Evolutionary conservation across 2,888 invertebrate species (phyloP).

Genomic region (Dexiosoma caninum): DNA sequence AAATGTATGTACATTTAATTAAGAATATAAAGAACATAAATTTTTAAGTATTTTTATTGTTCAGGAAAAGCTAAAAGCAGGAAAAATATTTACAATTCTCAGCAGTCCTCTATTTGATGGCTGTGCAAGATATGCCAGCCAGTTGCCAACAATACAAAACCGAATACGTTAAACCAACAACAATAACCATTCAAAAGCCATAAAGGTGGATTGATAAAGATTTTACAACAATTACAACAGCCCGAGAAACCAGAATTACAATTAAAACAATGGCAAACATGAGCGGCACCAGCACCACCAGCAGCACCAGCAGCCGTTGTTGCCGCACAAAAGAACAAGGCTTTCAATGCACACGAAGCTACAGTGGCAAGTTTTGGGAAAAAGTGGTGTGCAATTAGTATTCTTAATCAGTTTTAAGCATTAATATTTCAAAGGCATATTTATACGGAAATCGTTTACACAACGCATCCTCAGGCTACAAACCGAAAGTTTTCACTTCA

Average conservation of each 20-base stretch:
- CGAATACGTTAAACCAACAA: slow-evolving; percentile 38
- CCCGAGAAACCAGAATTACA: slow-evolving; percentile 1
- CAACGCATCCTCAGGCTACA: no score
- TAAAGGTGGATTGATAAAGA: slow-evolving; percentile 56
- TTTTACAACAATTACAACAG: slow-evolving; percentile 40
- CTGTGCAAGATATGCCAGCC: slow-evolving; percentile 20
- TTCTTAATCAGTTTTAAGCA: no score
- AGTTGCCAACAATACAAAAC: slow-evolving; percentile 25
- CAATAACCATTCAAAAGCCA: slow-evolving; percentile 50
- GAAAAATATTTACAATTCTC: slow-evolving; percentile 17
- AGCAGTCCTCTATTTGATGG: slow-evolving; percentile 12
- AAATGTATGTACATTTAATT: slow-evolving; percentile 37
- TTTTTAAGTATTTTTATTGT: slow-evolving; percentile 47
- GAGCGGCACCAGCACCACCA: neutral
- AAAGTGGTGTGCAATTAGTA: no score
- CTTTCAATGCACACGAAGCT: neutral
- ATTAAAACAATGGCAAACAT: slow-evolving; percentile 39
- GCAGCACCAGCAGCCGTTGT: slow-evolving; percentile 15
- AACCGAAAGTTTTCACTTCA: no score
- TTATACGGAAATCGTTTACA: no score
- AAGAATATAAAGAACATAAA: slow-evolving; percentile 24
- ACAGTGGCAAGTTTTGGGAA: neutral
- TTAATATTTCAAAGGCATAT: no score
- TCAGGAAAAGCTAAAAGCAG: neutral
- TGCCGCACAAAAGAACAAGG: slow-evolving; percentile 28